Conservation (phyloP, 2,797 vertebrate species). For the Semaprochilodus insignis region DNA sequence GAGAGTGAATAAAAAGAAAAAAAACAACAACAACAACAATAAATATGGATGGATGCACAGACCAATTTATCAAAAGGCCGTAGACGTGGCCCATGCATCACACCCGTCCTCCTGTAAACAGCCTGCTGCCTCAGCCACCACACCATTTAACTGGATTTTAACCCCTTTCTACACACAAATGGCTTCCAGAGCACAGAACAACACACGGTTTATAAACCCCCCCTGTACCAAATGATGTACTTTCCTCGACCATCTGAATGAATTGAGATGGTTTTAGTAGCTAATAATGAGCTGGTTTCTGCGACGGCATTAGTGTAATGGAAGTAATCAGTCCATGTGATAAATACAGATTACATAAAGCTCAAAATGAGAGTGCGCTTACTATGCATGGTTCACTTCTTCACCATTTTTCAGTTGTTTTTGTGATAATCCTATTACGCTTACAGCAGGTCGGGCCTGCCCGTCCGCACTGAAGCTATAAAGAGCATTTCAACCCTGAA, state of each 20-base stretch:
- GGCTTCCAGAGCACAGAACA: not conserved
- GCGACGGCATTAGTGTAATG: not conserved
- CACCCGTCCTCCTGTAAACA: not conserved
- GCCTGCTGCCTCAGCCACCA: not conserved
- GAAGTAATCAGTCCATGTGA: no score
- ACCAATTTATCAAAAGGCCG: not conserved
- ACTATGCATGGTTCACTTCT: no score
- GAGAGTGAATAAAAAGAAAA: not conserved
- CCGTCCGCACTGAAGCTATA: no score
- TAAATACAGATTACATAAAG: not conserved
- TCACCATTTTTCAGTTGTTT: no score
- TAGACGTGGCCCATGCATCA: not conserved
- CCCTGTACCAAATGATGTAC: not conserved
- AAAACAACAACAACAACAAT: not conserved
- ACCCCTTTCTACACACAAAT: not conserved
- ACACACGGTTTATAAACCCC: not conserved
- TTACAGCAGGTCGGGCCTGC: no score
- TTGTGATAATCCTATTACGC: no score
- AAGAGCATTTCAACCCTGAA: no score
- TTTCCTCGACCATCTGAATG: not conserved
- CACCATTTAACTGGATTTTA: not conserved
- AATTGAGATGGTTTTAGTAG: not conserved
- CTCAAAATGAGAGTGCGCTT: not conserved
- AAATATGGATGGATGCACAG: conserved; percentile 3
- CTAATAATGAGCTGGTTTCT: no score